Evolutionary conservation across 2,888 invertebrate species (phyloP).

Genomic region (Ochropleura leucogaster): DNA sequence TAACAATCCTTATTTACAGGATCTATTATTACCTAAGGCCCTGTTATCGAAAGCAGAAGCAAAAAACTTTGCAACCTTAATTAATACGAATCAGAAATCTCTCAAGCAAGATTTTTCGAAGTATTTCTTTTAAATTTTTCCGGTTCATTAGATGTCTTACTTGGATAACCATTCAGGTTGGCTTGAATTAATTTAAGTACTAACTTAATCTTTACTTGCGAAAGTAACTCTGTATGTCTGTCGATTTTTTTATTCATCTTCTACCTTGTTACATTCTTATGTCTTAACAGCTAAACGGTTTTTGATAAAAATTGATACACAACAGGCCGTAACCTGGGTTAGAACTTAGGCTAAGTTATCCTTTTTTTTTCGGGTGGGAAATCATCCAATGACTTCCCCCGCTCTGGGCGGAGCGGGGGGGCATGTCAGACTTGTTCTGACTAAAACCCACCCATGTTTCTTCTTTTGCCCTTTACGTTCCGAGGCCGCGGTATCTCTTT

Average conservation of each 20-base stretch:
- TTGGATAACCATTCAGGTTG: constrained; percentile 28
- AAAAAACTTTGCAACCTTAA: constrained; percentile 1
- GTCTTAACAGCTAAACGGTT: neutral
- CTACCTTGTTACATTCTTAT: neutral
- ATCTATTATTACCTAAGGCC: neutral
- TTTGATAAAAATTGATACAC: neutral
- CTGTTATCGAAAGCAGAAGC: neutral
- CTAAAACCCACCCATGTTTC: no score
- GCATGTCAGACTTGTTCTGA: no score
- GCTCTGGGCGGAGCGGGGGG: no score
- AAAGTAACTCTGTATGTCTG: neutral
- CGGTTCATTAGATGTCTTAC: constrained; percentile 34
- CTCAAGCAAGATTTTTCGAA: neutral
- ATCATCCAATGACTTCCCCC: no score
- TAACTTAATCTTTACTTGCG: neutral
- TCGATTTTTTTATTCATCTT: neutral
- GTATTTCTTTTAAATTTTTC: constrained; percentile 9
- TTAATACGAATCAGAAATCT: constrained; percentile 15
- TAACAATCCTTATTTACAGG: neutral
- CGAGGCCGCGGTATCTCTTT: no score
- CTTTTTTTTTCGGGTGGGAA: no score
- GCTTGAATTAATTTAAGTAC: constrained; percentile 11
- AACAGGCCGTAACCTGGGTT: neutral
- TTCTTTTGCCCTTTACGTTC: no score
- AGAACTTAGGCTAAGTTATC: neutral